phyloP scores from a whole-genome alignment of 2,888 invertebrate genomes.

The Gryllus longicercus region DNA sequence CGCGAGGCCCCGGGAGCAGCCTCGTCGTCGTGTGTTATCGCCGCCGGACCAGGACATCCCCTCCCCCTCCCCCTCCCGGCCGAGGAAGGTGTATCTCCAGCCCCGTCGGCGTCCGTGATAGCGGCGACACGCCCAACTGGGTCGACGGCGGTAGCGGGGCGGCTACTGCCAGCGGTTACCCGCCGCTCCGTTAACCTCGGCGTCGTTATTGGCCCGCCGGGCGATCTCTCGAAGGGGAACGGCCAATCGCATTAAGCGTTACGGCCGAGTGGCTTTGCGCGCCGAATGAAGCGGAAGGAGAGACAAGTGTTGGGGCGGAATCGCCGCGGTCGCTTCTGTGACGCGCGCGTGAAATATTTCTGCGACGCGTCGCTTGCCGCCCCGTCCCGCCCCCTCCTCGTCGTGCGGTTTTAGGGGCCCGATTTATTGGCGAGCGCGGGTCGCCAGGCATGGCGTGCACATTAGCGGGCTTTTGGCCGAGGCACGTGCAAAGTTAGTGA shows the following conservation, averaged over 20 bases:
- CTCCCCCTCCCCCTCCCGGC: background rate
- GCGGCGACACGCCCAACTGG: background rate
- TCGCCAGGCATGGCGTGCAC: too few species aligned
- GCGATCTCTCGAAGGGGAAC: background rate
- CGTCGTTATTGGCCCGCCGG: background rate
- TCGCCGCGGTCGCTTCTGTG: background rate
- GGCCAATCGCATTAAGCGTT: slow-evolving; percentile 10
- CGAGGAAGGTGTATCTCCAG: background rate
- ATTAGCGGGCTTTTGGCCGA: too few species aligned
- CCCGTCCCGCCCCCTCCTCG: too few species aligned
- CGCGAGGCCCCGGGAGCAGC: background rate
- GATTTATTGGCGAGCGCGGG: too few species aligned
- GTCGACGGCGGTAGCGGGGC: background rate
- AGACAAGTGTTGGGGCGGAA: slow-evolving; percentile 7
- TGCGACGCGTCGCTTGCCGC: too few species aligned
- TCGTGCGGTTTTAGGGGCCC: too few species aligned
- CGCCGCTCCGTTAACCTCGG: slow-evolving; percentile 5
- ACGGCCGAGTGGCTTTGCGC: slow-evolving; percentile 17
- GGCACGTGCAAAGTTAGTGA: too few species aligned
- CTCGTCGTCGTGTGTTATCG: background rate
- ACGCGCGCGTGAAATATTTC: too few species aligned
- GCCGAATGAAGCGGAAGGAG: slow-evolving; percentile 1
- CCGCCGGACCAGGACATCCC: background rate
- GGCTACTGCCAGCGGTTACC: background rate
- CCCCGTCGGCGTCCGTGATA: background rate